A percentile compares a stretch with the other conserved stretches of the same genome.
Evolutionary conservation across 2,797 vertebrate species (phyloP).

Genomic region (Cheirogaleus major): DNA sequence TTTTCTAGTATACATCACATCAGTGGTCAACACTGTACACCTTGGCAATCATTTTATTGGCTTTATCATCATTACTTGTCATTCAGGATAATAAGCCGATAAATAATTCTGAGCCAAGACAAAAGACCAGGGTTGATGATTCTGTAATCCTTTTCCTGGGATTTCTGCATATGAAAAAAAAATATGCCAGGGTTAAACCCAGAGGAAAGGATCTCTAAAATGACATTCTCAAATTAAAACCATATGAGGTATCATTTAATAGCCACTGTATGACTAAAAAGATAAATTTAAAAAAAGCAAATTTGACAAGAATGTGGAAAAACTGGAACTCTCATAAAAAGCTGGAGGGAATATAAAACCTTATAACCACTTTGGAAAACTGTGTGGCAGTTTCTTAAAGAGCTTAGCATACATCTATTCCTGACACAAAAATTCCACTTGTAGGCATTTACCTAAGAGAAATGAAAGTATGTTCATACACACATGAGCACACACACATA

Average conservation of each 20-base stretch:
- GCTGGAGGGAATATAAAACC: not conserved
- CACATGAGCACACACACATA: not conserved
- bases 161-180: not conserved
- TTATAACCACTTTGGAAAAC: not conserved
- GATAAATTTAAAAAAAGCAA: not conserved
- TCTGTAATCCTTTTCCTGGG: not conserved
- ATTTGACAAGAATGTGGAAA: not conserved
- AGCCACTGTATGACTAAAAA: not conserved
- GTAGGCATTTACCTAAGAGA: not conserved
- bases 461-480: not conserved
- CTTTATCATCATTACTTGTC: not conserved
- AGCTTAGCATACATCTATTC: not conserved
- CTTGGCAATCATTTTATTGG: not conserved
- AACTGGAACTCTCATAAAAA: not conserved
- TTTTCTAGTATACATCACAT: not conserved
- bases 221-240: not conserved
- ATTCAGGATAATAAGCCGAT: not conserved
- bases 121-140: not conserved
- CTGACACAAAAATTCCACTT: not conserved
- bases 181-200: not conserved
- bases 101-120: not conserved
- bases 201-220: not conserved
- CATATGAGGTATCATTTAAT: not conserved
- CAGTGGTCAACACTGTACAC: not conserved
- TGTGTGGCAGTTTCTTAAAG: not conserved